Evolutionary conservation across 2,797 vertebrate species (phyloP).

Genomic region (Diceros bicornis): DNA sequence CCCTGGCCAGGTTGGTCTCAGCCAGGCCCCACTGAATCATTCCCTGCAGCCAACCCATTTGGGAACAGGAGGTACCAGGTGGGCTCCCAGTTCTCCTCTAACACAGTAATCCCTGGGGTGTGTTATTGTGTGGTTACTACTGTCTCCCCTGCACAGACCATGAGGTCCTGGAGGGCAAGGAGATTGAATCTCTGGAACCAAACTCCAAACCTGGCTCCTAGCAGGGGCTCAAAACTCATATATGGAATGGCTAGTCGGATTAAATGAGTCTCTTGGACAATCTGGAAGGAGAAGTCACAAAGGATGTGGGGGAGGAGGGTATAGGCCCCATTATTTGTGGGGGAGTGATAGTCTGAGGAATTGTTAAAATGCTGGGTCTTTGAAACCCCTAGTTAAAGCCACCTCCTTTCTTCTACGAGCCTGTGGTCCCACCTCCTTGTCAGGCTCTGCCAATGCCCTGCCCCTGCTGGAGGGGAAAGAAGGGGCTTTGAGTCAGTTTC

Average conservation of each 20-base stretch:
- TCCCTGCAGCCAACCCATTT: neutral
- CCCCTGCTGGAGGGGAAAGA: neutral
- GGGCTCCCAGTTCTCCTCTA: neutral
- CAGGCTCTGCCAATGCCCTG: constrained; percentile 3
- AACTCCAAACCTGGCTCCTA: neutral
- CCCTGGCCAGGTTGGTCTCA: neutral
- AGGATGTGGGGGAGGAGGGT: neutral
- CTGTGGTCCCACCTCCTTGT: neutral
- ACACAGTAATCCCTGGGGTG: neutral
- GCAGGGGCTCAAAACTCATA: neutral
- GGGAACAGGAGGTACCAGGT: neutral
- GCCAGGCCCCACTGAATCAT: neutral
- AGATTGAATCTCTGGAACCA: neutral
- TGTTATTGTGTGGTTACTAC: neutral
- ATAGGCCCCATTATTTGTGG: neutral
- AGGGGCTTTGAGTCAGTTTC: neutral
- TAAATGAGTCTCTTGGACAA: neutral
- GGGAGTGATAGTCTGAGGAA: neutral
- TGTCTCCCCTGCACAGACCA: neutral
- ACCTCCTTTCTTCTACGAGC: neutral
- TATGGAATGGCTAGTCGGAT: neutral
- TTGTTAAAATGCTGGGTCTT: constrained; percentile 11
- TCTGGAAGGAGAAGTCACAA: constrained; percentile 29
- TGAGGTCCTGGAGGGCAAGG: neutral
- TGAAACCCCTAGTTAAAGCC: neutral